Evolutionary conservation across 2,797 vertebrate genomes (phyloP).

Genomic region (Pseudotriccus pelzelni): DNA sequence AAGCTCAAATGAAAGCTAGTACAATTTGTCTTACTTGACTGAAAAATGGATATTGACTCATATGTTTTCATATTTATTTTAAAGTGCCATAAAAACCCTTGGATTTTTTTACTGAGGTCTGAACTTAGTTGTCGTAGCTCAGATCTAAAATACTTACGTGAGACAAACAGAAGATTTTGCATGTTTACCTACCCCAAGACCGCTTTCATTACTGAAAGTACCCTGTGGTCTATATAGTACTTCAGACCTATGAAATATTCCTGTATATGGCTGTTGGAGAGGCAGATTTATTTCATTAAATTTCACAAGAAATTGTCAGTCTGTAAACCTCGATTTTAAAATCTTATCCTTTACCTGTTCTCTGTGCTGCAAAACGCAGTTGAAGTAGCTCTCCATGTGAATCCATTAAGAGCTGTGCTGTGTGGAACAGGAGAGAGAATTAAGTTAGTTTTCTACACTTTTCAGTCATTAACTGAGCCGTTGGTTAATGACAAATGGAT

Average conservation of each 20-base stretch:
- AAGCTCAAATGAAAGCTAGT: not conserved
- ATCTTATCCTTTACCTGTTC: not conserved
- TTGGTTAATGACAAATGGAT: constrained; percentile 2
- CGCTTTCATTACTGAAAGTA: not conserved
- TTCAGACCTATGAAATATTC: not conserved
- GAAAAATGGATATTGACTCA: not conserved
- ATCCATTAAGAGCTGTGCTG: not conserved
- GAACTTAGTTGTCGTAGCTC: not conserved
- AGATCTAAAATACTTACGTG: rapidly evolving
- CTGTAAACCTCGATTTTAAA: not conserved
- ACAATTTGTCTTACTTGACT: not conserved
- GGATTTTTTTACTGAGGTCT: not conserved
- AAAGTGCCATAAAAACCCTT: not conserved
- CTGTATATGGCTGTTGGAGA: not conserved
- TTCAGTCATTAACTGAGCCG: not conserved
- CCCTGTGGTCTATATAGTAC: not conserved
- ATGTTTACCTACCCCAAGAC: not conserved
- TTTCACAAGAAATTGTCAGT: not conserved
- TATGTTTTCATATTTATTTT: not conserved
- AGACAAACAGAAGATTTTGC: not conserved
- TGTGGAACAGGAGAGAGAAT: not conserved
- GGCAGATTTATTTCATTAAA: not conserved
- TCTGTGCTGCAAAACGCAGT: not conserved
- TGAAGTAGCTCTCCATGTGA: not conserved
- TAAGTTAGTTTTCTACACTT: not conserved